Base-by-base conservation (phyloP, 2,888 invertebrate species). In the Catonia carolina region DNA sequence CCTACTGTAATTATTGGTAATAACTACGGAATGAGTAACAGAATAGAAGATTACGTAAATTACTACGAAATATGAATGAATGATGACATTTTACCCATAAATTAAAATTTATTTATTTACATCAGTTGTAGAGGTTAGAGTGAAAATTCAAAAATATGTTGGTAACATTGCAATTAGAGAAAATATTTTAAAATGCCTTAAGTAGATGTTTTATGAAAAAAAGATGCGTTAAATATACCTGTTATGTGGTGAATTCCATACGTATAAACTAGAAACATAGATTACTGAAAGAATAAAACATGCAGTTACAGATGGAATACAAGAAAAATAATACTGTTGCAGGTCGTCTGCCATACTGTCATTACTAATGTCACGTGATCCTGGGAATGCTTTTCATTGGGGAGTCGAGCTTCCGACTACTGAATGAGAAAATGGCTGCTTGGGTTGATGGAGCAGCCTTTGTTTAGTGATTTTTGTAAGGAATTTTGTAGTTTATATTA, bases 181-280 rank as follows among this genome's bases (percentile, higher is more conserved):
- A 14, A 31, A 20, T 47, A 53, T 27, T 2, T 31, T 15, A 47
- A 49, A 49, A 53, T 27, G 20, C 4, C 41, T 12, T 14, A 10
- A 20, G 17, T 20, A 14, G 20, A 39, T 31, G 36, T 53, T 47
- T 52, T 10, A 31, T 27, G 27, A 4, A 6, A 27, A 27, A 8
- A 8, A 27, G 8, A 8, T 8, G 8, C 27, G 27, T 6, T 27
- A 27, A 6, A 63, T 63, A 69, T 79, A 86, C 87, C 87, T 87
- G 77, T 79, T 79, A 67, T 84, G 78, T 67, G 83, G 82, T 57
- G 83, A 81, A 67, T 81, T 84, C 91, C 93, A 93, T 53, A 94
- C 80, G 72, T 94, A 91, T 58, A 94, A 79, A 74, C 93, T 93
- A 57, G 84, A 85, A 62, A 94, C 89, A 76, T 89, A 94, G 35